Evolutionary conservation across 2,888 invertebrate genomes (phyloP).

Genomic region (Volucella inflata): DNA sequence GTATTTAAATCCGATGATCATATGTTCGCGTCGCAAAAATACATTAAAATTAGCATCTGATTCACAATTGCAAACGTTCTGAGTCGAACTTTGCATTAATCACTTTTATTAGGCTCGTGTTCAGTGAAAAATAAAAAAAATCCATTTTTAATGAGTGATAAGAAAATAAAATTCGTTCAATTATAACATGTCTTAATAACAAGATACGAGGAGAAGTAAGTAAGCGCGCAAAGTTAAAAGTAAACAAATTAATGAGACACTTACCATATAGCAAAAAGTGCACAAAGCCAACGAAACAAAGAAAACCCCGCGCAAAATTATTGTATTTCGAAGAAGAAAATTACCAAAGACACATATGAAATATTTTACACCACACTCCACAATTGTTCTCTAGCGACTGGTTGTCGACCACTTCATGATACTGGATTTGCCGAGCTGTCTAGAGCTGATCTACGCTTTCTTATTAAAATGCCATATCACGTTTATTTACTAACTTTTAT

Average conservation of each 20-base stretch:
- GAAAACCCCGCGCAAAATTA: neutral
- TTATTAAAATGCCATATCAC: no score
- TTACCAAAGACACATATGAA: neutral
- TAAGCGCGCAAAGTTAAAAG: neutral
- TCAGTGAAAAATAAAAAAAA: no score
- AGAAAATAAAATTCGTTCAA: neutral
- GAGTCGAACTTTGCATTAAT: no score
- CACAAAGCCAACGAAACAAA: neutral
- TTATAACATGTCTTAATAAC: neutral
- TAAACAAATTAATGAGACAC: slow-evolving; percentile 5
- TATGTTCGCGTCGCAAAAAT: slow-evolving; percentile 16
- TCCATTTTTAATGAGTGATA: no score
- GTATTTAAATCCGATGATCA: neutral
- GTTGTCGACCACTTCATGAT: no score
- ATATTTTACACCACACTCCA: no score
- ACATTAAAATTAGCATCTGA: no score
- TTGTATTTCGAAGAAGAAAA: neutral
- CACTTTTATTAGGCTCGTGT: no score
- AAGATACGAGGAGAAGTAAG: neutral
- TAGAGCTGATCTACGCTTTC: slow-evolving; percentile 5
- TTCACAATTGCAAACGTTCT: no score
- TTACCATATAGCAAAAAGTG: neutral
- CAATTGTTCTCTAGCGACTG: no score
- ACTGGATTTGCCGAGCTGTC: neutral
- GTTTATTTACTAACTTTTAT: neutral